phyloP scores from a whole-genome alignment of 2,888 invertebrate genomes.

The Herminia tarsipennalis region DNA sequence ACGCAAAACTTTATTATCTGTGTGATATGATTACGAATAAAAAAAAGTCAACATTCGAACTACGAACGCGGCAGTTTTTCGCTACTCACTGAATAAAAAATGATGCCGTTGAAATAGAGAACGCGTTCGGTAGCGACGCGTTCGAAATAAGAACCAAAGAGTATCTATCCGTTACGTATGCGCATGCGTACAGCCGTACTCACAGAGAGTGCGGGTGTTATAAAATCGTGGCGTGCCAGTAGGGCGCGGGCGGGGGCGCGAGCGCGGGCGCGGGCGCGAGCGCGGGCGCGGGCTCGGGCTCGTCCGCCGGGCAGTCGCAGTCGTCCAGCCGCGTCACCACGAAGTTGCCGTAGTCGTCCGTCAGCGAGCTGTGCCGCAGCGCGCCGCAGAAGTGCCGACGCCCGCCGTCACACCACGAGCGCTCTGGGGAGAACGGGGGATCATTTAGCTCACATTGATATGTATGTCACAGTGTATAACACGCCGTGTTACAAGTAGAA shows the following conservation, averaged over 20 bases:
- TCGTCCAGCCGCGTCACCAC: conserved; percentile 71
- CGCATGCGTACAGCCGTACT: neutral
- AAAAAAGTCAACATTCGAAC: neutral
- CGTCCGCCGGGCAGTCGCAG: conserved; percentile 71
- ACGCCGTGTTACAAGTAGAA: too few relatives aligned
- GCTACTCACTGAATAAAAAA: neutral
- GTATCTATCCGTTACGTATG: neutral
- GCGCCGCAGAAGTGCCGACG: conserved; percentile 76
- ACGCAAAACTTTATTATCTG: conserved; percentile 26
- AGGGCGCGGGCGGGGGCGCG: conserved; percentile 32
- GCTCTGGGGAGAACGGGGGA: conserved; percentile 52
- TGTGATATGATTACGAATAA: conserved; percentile 31
- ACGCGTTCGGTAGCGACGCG: neutral
- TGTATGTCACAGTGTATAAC: too few relatives aligned
- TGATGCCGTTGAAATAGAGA: neutral
- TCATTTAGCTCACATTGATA: neutral
- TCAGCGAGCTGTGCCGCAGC: conserved; percentile 75
- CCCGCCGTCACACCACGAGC: conserved; percentile 67
- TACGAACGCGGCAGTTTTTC: neutral
- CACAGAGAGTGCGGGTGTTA: conserved; percentile 42
- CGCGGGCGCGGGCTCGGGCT: conserved; percentile 24
- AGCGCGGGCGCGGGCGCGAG: conserved; percentile 14
- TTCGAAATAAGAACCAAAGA: neutral
- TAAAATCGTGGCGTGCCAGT: conserved; percentile 58
- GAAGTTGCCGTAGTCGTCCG: conserved; percentile 85